phyloP scores from a whole-genome alignment of 1,140 invertebrate genomes.

The Dendroctonus valens region DNA sequence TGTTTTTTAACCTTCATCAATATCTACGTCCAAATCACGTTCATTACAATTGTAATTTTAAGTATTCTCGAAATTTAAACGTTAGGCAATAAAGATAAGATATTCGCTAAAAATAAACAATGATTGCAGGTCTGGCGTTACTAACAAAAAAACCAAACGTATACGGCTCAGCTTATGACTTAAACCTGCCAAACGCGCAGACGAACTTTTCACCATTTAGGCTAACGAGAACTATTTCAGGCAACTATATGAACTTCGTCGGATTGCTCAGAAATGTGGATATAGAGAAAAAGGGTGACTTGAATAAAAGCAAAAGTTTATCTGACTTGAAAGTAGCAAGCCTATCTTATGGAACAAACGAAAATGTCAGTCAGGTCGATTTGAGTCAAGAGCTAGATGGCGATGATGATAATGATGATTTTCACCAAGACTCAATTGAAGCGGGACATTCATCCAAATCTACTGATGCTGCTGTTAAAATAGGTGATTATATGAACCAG shows the following conservation, averaged over 20 bases:
- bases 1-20: no score
- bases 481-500: no score
- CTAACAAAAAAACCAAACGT: slow-evolving; percentile 25
- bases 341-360: neutral
- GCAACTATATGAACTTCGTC: slow-evolving; percentile 25
- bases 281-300: slow-evolving; percentile 12
- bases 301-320: slow-evolving; percentile 23
- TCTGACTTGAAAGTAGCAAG: slow-evolving; percentile 16
- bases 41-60: neutral
- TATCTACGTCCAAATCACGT: no score
- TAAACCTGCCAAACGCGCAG: slow-evolving; percentile 19
- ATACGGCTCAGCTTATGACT: slow-evolving; percentile 8
- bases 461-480: no score
- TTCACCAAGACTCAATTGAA: neutral
- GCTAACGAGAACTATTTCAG: slow-evolving; percentile 29
- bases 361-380: slow-evolving; percentile 7
- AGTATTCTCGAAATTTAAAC: neutral
- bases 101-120: slow-evolving; percentile 27
- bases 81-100: slow-evolving; percentile 14
- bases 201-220: slow-evolving; percentile 24
- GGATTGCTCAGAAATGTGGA: slow-evolving; percentile 17
- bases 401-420: slow-evolving; percentile 9
- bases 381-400: slow-evolving; percentile 21
- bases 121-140: slow-evolving; percentile 28
- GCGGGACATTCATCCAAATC: no score